Percentiles rank a stretch among this genome's conserved stretches.
Evolutionary conservation across 2,797 vertebrate genomes (phyloP).

Genomic region (Amphiprion clarkii): DNA sequence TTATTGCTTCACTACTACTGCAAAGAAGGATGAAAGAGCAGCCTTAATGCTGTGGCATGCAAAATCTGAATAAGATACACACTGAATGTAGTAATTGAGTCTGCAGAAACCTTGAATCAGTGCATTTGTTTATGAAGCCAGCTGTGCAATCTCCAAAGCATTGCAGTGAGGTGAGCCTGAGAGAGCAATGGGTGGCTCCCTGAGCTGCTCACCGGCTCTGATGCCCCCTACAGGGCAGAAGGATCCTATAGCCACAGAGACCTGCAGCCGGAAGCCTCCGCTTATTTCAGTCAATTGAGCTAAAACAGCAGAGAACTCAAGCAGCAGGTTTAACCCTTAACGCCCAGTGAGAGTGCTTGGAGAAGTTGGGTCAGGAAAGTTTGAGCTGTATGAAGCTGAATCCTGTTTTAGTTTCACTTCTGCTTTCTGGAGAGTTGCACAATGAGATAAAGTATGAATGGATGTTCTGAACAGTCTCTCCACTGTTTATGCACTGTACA

Average conservation of each 20-base stretch:
- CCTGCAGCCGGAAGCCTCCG: conserved; percentile 43
- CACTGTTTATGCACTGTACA: background rate
- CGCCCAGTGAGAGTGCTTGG: background rate
- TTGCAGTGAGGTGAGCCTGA: conserved; percentile 32
- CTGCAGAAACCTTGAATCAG: conserved; percentile 32
- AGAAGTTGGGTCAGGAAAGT: conserved; percentile 7
- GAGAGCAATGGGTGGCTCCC: conserved; percentile 29
- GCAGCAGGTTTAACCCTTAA: conserved; percentile 35
- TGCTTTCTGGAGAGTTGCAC: conserved; percentile 28
- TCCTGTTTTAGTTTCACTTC: conserved; percentile 43
- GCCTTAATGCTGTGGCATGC: conserved; percentile 9
- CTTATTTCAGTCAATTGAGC: conserved; percentile 36
- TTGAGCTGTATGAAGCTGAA: background rate
- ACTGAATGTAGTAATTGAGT: conserved; percentile 25
- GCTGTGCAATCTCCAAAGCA: conserved; percentile 28
- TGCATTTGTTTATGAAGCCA: conserved; percentile 41
- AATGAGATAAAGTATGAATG: conserved; percentile 29
- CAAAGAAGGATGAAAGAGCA: conserved; percentile 3
- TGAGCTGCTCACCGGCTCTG: conserved; percentile 57
- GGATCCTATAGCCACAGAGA: conserved; percentile 20
- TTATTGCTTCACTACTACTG: background rate
- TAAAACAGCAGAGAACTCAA: conserved; percentile 34
- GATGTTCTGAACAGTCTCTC: background rate
- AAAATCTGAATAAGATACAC: conserved; percentile 1
- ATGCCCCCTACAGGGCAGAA: conserved; percentile 75